These are phyloP conservation scores for Metellina segmentata DNA, from an alignment of 2,888 invertebrate genomes.

Conservation along the genomic window DNA sequence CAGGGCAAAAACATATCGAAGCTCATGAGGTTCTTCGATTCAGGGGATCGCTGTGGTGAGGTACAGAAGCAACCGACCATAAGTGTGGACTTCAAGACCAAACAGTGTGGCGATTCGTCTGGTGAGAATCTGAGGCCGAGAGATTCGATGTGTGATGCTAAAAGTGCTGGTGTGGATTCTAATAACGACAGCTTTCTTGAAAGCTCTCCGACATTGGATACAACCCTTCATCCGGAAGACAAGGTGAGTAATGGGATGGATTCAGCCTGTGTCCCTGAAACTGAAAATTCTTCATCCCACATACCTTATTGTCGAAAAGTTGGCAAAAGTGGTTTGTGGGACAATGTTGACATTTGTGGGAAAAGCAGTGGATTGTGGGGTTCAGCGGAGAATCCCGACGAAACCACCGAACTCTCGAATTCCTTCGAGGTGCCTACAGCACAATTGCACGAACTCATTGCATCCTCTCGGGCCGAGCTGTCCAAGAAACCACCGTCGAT, in stretches of 20 bases:
- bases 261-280: background rate
- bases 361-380: slow-evolving; percentile 53
- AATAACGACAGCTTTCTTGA: background rate
- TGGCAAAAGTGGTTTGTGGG: slow-evolving; percentile 47
- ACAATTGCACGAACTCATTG: slow-evolving; percentile 65
- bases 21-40: slow-evolving; percentile 67
- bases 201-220: background rate
- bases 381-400: slow-evolving; percentile 16
- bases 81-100: background rate
- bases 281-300: slow-evolving; percentile 5
- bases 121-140: background rate
- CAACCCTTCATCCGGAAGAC: background rate
- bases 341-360: slow-evolving; percentile 53
- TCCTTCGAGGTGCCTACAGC: slow-evolving; percentile 40
- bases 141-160: background rate
- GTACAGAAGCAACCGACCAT: background rate
- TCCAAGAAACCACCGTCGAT: slow-evolving; percentile 50
- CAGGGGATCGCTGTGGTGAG: background rate
- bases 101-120: background rate
- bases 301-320: slow-evolving; percentile 64
- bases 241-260: background rate
- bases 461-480: slow-evolving; percentile 61
- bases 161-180: background rate
- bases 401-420: background rate
- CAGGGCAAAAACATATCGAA: slow-evolving; percentile 67